phyloP scores from a whole-genome alignment of 1,140 invertebrate genomes.

The Zaprionus camerounensis region DNA sequence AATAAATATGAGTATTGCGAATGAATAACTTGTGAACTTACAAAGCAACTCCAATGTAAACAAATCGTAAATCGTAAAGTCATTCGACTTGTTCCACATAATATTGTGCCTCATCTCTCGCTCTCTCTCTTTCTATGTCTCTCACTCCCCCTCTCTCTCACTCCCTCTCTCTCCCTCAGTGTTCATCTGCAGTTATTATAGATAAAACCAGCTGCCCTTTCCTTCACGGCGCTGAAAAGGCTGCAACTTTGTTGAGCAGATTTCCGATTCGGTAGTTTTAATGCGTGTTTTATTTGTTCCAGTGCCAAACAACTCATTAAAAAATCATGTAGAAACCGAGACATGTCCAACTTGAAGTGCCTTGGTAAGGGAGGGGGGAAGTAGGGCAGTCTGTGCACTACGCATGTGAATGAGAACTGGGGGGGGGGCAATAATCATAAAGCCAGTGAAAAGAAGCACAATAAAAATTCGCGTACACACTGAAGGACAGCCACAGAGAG shows the following conservation, averaged over 20 bases:
- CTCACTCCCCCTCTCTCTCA: no score
- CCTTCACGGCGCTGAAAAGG: neutral
- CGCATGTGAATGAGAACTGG: slow-evolving; percentile 39
- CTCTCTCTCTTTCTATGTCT: no score
- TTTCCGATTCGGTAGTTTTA: slow-evolving; percentile 57
- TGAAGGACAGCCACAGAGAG: slow-evolving; percentile 25
- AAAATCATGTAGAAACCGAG: slow-evolving; percentile 46
- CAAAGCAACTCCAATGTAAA: neutral
- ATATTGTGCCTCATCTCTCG: no score
- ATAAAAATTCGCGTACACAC: slow-evolving; percentile 53
- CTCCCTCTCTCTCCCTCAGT: no score
- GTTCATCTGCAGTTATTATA: no score
- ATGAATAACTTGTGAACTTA: neutral
- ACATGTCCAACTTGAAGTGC: slow-evolving; percentile 43
- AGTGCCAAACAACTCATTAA: slow-evolving; percentile 50
- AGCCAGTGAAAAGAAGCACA: slow-evolving; percentile 69
- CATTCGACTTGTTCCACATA: neutral
- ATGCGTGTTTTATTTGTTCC: slow-evolving; percentile 37
- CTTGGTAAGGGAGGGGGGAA: slow-evolving; percentile 5
- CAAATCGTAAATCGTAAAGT: no score
- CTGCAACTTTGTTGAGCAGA: slow-evolving; percentile 43
- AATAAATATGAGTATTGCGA: neutral
- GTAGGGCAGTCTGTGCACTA: neutral
- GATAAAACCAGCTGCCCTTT: neutral
- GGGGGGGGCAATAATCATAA: slow-evolving; percentile 74